phyloP scores from a whole-genome alignment of 35 echinoderm and acorn worm species.

The Heliocidaris tuberculata region DNA sequence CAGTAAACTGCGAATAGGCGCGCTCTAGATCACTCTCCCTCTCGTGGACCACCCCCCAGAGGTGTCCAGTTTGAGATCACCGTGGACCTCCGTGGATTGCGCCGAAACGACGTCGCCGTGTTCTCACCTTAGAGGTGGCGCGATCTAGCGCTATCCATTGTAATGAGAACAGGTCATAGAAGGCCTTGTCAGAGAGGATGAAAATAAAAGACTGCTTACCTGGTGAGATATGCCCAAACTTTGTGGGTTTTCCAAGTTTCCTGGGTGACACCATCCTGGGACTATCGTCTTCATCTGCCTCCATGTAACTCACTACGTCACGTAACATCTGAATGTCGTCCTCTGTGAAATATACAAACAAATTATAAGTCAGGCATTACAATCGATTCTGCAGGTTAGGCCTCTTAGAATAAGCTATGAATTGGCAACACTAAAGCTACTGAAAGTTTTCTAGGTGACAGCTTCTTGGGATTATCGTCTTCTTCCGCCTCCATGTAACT shows the following conservation, averaged over 20 bases:
- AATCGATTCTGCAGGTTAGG: not conserved
- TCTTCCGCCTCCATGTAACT: too few species aligned
- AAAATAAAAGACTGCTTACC: conserved; percentile 23
- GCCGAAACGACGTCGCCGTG: too few species aligned
- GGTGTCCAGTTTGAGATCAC: too few species aligned
- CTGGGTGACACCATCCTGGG: not conserved
- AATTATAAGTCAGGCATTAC: not conserved
- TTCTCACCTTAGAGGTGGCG: too few species aligned
- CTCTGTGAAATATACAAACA: conserved; percentile 50
- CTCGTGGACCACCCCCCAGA: too few species aligned
- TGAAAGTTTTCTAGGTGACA: conserved; percentile 12
- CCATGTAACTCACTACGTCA: conserved; percentile 79
- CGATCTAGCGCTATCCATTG: too few species aligned
- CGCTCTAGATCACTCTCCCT: too few species aligned
- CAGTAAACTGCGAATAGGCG: too few species aligned
- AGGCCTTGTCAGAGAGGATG: not conserved
- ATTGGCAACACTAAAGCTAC: not conserved
- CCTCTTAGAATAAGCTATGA: not conserved
- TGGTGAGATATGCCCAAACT: conserved; percentile 34
- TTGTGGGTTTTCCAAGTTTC: conserved; percentile 5
- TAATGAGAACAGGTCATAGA: too few species aligned
- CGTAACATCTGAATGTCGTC: conserved; percentile 85
- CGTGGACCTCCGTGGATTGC: too few species aligned
- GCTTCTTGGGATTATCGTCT: not conserved
- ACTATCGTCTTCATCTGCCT: conserved; percentile 59